These are phyloP conservation scores for Lepus americanus DNA, from an alignment of 2,113 vertebrate species.

Conservation along the genomic window DNA sequence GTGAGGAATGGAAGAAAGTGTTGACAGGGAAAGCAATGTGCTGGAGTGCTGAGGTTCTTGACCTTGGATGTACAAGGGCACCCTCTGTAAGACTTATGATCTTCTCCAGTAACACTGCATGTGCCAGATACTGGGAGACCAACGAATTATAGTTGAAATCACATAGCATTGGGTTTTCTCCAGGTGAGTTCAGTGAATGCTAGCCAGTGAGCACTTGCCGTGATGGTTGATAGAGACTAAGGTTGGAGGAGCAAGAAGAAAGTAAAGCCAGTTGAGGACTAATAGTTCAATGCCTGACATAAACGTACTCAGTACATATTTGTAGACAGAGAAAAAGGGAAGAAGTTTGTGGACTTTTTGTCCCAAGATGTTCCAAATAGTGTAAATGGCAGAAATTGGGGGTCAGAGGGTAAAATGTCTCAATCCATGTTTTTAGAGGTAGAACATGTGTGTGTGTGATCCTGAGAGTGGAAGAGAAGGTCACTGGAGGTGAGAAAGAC, in stretches of 20 bases:
- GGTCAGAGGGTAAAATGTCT: background rate
- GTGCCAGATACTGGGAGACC: background rate
- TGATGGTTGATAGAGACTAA: background rate
- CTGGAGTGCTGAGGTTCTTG: constrained; percentile 47
- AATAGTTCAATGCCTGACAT: background rate
- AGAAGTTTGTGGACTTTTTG: background rate
- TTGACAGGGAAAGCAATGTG: constrained; percentile 19
- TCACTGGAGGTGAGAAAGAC: background rate
- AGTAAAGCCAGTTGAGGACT: background rate
- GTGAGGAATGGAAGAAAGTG: background rate
- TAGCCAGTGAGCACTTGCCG: constrained; percentile 22
- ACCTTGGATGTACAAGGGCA: constrained; percentile 66
- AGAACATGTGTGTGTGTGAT: constrained; percentile 30
- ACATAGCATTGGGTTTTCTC: constrained; percentile 42
- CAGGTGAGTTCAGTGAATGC: constrained; percentile 36
- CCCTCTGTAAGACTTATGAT: constrained; percentile 41
- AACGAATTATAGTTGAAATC: constrained; percentile 47
- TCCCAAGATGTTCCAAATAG: background rate
- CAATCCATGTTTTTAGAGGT: constrained; percentile 39
- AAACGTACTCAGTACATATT: background rate
- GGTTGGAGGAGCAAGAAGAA: background rate
- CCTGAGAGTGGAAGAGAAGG: background rate
- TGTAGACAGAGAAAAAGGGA: background rate
- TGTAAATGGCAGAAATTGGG: background rate
- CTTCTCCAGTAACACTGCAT: constrained; percentile 33